Evolutionary conservation across 1,140 invertebrate species (phyloP).

Genomic region (Pectinophora gossypiella): DNA sequence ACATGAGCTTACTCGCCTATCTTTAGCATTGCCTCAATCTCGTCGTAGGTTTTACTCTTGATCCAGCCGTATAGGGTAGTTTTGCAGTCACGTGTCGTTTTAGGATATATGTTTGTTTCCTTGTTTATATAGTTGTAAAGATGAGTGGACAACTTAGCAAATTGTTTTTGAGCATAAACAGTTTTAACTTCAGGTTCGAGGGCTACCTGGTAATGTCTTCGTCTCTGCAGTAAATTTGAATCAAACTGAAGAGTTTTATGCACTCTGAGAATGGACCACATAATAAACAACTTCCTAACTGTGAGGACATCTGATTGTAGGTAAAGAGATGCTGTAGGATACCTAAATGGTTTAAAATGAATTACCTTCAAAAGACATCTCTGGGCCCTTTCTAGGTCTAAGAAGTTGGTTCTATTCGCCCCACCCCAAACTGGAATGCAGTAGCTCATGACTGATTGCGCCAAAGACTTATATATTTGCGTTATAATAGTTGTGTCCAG

Average conservation of each 20-base stretch:
- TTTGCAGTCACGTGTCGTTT: background rate
- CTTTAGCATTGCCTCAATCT: background rate
- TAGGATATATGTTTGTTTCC: background rate
- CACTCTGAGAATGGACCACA: background rate
- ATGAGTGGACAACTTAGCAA: background rate
- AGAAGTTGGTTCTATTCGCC: constrained; percentile 3
- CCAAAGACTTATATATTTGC: constrained; percentile 1
- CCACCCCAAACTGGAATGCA: constrained; percentile 8
- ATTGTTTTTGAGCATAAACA: background rate
- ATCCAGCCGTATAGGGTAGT: background rate
- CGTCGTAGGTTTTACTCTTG: background rate
- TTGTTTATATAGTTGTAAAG: background rate
- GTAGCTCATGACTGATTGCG: constrained; percentile 5
- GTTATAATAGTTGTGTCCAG: background rate
- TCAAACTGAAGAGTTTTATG: background rate
- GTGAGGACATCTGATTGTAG: background rate
- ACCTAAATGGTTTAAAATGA: background rate
- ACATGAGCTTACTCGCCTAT: background rate
- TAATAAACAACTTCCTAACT: constrained; percentile 2
- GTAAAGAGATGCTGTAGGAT: background rate
- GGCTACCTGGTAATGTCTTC: background rate
- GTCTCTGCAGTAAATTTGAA: background rate
- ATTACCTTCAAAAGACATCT: constrained; percentile 3
- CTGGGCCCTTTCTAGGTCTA: constrained; percentile 1
- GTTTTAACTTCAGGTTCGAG: background rate